These are phyloP conservation scores for Tauraco hartlaubi DNA, from an alignment of 2,797 vertebrate genomes.

Conservation along the genomic window DNA sequence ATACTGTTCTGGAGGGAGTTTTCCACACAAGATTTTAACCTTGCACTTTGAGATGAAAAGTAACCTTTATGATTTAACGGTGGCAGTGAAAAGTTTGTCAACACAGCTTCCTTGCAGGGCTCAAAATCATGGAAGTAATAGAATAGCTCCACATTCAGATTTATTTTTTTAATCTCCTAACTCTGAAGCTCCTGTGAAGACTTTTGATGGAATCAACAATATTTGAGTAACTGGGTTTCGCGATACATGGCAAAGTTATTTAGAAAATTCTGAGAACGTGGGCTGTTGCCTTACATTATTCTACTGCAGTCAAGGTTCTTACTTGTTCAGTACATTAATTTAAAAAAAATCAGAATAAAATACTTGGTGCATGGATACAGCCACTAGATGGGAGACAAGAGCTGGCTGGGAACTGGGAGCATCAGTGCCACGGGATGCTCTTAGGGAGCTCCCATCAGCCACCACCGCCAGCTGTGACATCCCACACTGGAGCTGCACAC, in stretches of 20 bases:
- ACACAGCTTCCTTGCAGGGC: neutral
- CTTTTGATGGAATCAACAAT: neutral
- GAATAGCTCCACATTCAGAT: neutral
- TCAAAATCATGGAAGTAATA: neutral
- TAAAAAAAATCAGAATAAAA: neutral
- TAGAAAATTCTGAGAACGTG: neutral
- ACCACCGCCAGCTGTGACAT: neutral
- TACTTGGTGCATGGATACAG: neutral
- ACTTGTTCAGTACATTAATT: neutral
- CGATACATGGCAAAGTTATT: neutral
- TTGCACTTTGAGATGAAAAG: neutral
- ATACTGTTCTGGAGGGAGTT: neutral
- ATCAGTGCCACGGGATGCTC: no score
- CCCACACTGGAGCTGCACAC: neutral
- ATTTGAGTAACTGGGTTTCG: neutral
- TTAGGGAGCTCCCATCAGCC: neutral
- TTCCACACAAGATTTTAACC: neutral
- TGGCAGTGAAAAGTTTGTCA: neutral
- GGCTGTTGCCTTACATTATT: neutral
- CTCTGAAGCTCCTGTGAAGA: neutral
- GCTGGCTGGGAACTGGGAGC: neutral
- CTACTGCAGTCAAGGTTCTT: neutral
- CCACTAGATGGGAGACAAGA: slow-evolving; percentile 67
- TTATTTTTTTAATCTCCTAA: neutral
- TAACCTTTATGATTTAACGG: neutral